Base-by-base conservation (phyloP, 2,797 vertebrate species). In the Peromyscus nudipes region DNA sequence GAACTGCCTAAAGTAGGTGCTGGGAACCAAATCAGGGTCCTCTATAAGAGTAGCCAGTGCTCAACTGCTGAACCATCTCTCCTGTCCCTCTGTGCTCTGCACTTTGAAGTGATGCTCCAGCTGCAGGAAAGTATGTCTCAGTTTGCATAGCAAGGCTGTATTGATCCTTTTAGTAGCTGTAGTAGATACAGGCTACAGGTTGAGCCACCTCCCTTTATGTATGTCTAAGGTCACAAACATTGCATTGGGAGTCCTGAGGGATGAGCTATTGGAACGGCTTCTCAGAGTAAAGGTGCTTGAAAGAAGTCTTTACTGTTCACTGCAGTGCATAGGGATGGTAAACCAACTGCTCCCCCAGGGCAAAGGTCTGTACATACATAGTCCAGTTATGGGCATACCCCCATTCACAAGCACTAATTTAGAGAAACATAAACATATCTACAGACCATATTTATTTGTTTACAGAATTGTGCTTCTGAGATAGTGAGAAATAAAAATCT, bases 391-490 rank as follows among this genome's bases (percentile, higher is more conserved):
- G 12, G 57, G 12, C 37, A 92, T 19, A 40, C 43, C 37, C 80
- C 83, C 83, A 89, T 80, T 94, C 37, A 46, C 27, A 92, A 89
- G 81, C 25, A 87, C 13, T n/a, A 17, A 62, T 67, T 80, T 73
- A 27, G 43, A 85, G 89, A 76, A 95, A 94, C 17, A 91, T 43
- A 79, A 80, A 91, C 73, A 46, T 89, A 84, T 75, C 71, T 96
- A 49, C 46, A 95, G 93, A 27, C 65, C 83, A n/a, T 95, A 89
- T 79, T 96, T 95, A 75, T 91, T 94, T 92, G 67, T 93, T 80
- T 91, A 85, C 43, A 81, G 84, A 92, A 88, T 12, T 92, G 29
- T 60, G 40, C 71, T 80, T 83, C 96, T 92, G 49, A 29, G n/a
- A 81, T 49, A 77, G 46, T 79, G 29, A 79, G 76, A 52, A 31